Conservation (phyloP, 2,888 invertebrate genomes). For the Drosophila cognata region DNA sequence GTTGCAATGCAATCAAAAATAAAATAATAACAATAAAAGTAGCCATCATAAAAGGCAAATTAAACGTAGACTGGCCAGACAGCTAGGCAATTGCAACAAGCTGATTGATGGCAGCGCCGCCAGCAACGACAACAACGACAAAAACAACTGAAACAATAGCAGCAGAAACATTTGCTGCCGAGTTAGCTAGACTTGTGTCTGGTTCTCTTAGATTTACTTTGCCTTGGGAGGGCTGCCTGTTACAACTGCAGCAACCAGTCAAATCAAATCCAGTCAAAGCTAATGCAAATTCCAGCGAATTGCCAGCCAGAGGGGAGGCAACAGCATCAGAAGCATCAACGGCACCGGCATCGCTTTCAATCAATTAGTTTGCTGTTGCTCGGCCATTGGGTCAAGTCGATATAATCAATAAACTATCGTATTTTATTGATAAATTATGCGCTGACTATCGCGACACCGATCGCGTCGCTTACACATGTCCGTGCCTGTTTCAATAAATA, state of each 20-base stretch:
- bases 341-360: slow-evolving; percentile 55
- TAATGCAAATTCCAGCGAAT: slow-evolving; percentile 26
- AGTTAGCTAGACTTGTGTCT: slow-evolving; percentile 33
- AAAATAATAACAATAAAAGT: slow-evolving; percentile 50
- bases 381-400: slow-evolving; percentile 72
- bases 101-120: slow-evolving; percentile 69
- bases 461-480: slow-evolving; percentile 76
- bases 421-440: slow-evolving; percentile 77
- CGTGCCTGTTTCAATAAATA: slow-evolving; percentile 71
- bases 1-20: slow-evolving; percentile 30
- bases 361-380: slow-evolving; percentile 56
- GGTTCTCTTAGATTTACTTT: slow-evolving; percentile 1
- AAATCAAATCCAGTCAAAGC: slow-evolving; percentile 5
- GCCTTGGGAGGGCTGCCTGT: slow-evolving; percentile 40
- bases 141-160: slow-evolving; percentile 12
- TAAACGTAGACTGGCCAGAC: slow-evolving; percentile 34
- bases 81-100: slow-evolving; percentile 45
- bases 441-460: slow-evolving; percentile 65
- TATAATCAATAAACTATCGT: slow-evolving; percentile 58
- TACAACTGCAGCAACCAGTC: slow-evolving; percentile 31
- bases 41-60: slow-evolving; percentile 63
- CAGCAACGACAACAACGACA: slow-evolving; percentile 40
- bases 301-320: neutral
- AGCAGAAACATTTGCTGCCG: slow-evolving; percentile 44
- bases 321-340: slow-evolving; percentile 1